These are phyloP conservation scores for Lethenteron camtschaticum DNA, from an alignment of 2,113 vertebrate genomes.

Conservation along the genomic window DNA sequence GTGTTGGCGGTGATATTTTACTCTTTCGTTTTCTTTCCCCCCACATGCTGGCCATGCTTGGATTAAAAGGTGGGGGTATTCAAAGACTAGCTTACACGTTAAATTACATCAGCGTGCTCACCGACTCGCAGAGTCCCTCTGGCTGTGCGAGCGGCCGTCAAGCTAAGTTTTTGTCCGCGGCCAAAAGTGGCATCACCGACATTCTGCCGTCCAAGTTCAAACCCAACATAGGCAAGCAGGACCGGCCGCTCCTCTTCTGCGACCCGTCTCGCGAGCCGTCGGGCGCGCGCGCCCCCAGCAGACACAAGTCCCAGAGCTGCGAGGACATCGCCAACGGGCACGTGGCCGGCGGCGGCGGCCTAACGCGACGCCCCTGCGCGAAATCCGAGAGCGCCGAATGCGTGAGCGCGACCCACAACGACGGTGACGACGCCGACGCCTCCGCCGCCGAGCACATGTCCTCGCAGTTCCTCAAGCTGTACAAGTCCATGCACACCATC, in stretches of 20 bases:
- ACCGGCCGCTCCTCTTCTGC: no score
- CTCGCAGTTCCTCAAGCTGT: conserved; percentile 6
- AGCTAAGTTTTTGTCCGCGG: conserved; percentile 1
- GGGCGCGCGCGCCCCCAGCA: no score
- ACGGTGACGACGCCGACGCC: not conserved
- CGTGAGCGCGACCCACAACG: not conserved
- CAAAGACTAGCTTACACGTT: not conserved
- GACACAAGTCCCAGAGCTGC: no score
- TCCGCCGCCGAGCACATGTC: not conserved
- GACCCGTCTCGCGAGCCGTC: no score
- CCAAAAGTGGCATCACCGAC: not conserved
- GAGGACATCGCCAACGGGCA: no score
- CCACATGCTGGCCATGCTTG: conserved; percentile 2
- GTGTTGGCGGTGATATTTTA: not conserved
- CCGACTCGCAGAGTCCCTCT: conserved; percentile 4
- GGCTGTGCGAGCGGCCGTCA: conserved; percentile 1
- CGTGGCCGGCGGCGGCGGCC: no score
- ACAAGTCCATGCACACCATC: conserved; percentile 3
- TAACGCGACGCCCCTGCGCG: no score
- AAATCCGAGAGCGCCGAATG: conserved; percentile 4
- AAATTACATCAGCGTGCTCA: conserved; percentile 4
- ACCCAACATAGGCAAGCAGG: not conserved
- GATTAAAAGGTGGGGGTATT: conserved; percentile 6
- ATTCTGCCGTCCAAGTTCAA: conserved; percentile 2
- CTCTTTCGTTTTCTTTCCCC: not conserved